Conservation (phyloP, 2,888 invertebrate genomes). For the Megastigmus dorsalis region DNA sequence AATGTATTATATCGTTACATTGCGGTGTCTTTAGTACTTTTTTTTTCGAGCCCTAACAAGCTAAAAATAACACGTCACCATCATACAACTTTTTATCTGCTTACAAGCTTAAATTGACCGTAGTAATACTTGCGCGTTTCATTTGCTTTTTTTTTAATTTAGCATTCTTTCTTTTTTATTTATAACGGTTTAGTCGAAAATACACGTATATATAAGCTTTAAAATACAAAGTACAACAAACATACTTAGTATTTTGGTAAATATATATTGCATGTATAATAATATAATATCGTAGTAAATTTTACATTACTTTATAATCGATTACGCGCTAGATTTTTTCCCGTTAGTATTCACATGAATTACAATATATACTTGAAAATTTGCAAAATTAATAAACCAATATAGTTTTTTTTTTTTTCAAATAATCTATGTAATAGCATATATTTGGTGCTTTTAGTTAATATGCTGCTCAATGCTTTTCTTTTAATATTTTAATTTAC, state of each 20-base stretch:
- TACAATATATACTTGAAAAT: too few species aligned
- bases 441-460: too few species aligned
- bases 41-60: constrained; percentile 48
- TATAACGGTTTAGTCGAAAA: constrained; percentile 58
- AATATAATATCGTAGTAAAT: constrained; percentile 30
- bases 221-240: constrained; percentile 60
- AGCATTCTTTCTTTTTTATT: constrained; percentile 18
- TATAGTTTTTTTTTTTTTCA: too few species aligned
- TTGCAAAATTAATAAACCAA: too few species aligned
- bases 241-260: constrained; percentile 53
- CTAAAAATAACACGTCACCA: constrained; percentile 41
- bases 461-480: too few species aligned
- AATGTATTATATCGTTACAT: constrained; percentile 7
- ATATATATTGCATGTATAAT: constrained; percentile 48
- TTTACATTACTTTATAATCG: not conserved
- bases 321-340: too few species aligned
- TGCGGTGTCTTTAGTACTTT: constrained; percentile 42
- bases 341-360: not conserved
- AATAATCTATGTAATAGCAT: too few species aligned
- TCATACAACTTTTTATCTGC: constrained; percentile 44
- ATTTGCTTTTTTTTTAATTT: constrained; percentile 9
- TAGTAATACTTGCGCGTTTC: constrained; percentile 53
- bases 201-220: constrained; percentile 61
- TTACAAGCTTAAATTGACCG: constrained; percentile 57
- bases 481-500: too few species aligned